These are phyloP conservation scores for Telmatochromis brachygnathus DNA, from an alignment of 2,113 vertebrate species.

Conservation along the genomic window DNA sequence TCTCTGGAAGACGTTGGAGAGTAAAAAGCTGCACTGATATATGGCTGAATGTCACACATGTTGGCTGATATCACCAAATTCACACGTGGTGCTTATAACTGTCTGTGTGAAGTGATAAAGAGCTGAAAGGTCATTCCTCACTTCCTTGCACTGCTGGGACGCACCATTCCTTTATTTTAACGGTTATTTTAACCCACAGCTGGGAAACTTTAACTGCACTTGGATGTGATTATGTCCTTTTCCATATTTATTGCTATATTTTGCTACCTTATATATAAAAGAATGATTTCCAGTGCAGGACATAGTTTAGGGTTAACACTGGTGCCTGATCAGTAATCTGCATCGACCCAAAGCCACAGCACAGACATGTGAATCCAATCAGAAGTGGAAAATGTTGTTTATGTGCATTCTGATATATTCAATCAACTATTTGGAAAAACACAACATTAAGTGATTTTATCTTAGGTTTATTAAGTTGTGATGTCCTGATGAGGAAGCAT, in stretches of 20 bases:
- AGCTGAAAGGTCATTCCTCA: background rate
- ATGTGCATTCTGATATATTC: background rate
- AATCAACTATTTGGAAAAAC: background rate
- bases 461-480: background rate
- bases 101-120: background rate
- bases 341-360: rapidly evolving
- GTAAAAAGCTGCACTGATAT: background rate
- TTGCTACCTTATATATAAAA: background rate
- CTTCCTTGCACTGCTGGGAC: background rate
- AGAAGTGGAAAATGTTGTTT: background rate
- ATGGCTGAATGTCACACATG: rapidly evolving
- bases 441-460: background rate
- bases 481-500: rapidly evolving
- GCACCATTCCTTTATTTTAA: background rate
- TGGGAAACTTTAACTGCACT: background rate
- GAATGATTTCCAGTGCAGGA: background rate
- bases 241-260: background rate
- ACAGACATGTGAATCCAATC: background rate
- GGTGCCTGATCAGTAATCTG: background rate
- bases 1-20: rapidly evolving
- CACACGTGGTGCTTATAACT: background rate
- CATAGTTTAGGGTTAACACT: background rate
- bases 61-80: rapidly evolving
- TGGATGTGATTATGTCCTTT: background rate
- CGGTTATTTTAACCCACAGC: background rate